These are phyloP conservation scores for Anoplolepis gracilipes DNA, from an alignment of 1,140 invertebrate genomes.

Conservation along the genomic window DNA sequence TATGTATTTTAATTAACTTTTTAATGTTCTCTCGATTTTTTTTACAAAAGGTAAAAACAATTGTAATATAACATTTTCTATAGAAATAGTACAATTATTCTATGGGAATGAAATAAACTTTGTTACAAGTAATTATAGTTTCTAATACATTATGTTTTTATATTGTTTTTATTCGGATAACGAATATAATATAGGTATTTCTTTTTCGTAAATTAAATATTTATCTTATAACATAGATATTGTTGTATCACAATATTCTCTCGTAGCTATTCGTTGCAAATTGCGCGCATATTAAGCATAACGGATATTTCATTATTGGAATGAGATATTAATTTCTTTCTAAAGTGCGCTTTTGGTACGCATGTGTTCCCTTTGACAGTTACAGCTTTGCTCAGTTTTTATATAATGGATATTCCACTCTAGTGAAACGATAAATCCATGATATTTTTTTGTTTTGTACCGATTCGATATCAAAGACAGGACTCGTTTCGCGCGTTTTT, in stretches of 20 bases:
- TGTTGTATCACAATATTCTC: not conserved
- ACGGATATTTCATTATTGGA: constrained; percentile 1
- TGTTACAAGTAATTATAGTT: not conserved
- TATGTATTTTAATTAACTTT: not conserved
- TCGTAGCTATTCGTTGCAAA: not conserved
- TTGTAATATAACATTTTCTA: not conserved
- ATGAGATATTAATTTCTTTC: constrained; percentile 62
- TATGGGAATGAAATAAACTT: not conserved
- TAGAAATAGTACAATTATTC: not conserved
- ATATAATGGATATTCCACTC: constrained; percentile 44
- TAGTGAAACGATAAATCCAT: constrained; percentile 19
- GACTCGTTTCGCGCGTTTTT: not conserved
- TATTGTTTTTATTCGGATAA: not conserved
- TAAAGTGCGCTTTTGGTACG: constrained; percentile 31
- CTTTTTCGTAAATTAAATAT: not conserved
- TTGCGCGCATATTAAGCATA: constrained; percentile 1
- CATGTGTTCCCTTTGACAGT: constrained; percentile 51
- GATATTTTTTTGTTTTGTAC: not conserved
- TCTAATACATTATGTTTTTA: not conserved
- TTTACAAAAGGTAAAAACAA: not conserved
- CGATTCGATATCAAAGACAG: constrained; percentile 17
- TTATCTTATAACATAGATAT: constrained; percentile 8
- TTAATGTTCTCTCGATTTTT: not conserved
- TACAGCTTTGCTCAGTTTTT: constrained; percentile 40
- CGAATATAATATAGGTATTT: not conserved